Base-by-base conservation (phyloP, 2,113 vertebrate genomes). In the Oryzias woworae region DNA sequence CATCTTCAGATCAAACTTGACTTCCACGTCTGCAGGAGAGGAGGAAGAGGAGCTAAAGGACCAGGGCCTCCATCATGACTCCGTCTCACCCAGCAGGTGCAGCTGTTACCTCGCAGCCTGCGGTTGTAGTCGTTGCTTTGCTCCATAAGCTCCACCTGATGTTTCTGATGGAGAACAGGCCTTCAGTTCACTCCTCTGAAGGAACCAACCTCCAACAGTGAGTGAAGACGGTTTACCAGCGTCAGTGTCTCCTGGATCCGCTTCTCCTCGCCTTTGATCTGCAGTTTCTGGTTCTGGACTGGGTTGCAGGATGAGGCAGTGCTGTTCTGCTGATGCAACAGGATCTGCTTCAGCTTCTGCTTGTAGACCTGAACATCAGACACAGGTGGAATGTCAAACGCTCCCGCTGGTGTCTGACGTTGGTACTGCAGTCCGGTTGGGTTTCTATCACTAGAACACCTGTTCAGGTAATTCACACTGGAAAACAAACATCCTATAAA, bases 71-170 rank as follows among this genome's bases (percentile, higher is more conserved):
- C 17, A 1, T 5, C 15, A 1, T 7, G 45, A 5, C 15, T 6
- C 16, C 45, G 14, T 15, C 44, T 2, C 15, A 20, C 45, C 2
- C 5, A 1, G 6, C 45, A n/a, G 45, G 47, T 48, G 47, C 16
- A 48, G 47, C 16, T 15, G 7, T 48, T 53, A 98, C 97, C 96
- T 94, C 86, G 87, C 55, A 92, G 71, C 85, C 92, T 93, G 62
- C 84, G 84, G 66, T 95, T 91, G 1, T 95, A 96, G 73, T 92
- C 65, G 0, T 78, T 93, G 36, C 85, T 84, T 48, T 94, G 82
- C 62, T 63, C 90, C 23, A 94, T 92, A 51, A 94, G 80, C 79
- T 95, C 93, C 84, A 95, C 92, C 12, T 95, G 83, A 0, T 96
- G 94, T 86, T 94, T 96, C 97, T 99, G 93, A 70, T 14, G 28